A percentile compares a stretch with the other conserved stretches of the same genome.
Evolutionary conservation across 2,888 invertebrate genomes (phyloP).

Genomic region (Nephrocerus scutellatus): DNA sequence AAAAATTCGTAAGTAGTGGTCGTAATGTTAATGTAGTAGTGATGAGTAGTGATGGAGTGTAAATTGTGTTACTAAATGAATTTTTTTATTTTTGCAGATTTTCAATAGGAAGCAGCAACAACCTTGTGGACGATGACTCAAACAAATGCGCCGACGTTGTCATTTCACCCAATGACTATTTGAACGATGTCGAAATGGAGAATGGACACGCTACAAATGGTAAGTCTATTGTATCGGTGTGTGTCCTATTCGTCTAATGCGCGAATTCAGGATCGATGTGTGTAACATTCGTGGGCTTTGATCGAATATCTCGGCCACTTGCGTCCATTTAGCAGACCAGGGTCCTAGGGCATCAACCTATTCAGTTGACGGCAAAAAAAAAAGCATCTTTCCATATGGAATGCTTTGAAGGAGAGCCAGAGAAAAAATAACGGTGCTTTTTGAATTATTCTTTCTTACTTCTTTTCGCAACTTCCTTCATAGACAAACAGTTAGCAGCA

Average conservation of each 20-base stretch:
- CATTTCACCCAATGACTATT: conserved; percentile 33
- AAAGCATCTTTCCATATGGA: too few species aligned
- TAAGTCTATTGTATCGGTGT: conserved; percentile 16
- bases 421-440: too few species aligned
- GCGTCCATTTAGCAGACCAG: neutral
- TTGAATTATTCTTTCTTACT: too few species aligned
- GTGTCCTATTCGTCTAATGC: conserved; percentile 2
- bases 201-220: conserved; percentile 46
- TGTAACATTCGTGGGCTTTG: neutral
- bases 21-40: neutral
- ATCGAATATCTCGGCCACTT: neutral
- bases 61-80: too few species aligned
- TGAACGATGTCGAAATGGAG: conserved; percentile 49
- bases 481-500: too few species aligned
- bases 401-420: too few species aligned
- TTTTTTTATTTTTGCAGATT: conserved; percentile 22
- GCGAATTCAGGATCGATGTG: neutral
- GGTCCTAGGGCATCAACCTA: too few species aligned
- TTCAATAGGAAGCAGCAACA: conserved; percentile 40
- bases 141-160: conserved; percentile 39
- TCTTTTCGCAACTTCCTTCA: too few species aligned
- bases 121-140: conserved; percentile 55
- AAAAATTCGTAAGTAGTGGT: conserved; percentile 16
- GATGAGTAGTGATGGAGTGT: too few species aligned
- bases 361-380: too few species aligned